Evolutionary conservation across 2,888 invertebrate genomes (phyloP), one percentile per base, ranked within the genome.

Genomic region (Thereva nobilitata): DNA sequence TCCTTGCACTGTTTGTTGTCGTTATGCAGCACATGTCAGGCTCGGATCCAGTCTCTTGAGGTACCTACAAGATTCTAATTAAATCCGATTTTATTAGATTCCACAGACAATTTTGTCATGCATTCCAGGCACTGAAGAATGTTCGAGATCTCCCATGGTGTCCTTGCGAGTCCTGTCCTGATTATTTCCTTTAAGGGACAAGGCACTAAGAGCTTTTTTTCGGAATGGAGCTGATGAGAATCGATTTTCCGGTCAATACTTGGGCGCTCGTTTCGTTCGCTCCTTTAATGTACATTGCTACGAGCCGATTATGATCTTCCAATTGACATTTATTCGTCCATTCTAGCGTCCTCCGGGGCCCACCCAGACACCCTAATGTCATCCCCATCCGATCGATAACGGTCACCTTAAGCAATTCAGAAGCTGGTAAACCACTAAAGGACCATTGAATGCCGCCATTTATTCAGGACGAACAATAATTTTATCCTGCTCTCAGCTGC

Each of bases 291-390:
- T 23, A 2, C 54, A 9, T 45, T 23, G 35, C 41, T 47, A 41
- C 49, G 3, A 34, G 23, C 23, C 47, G 61, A 50, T 49, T 61
- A 50, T 41, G 41, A 61, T 61, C 61, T 61, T 61, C 50, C 61
- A 61, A 61, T 61, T 61, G 61, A 40, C 61, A 61, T 50, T 41
- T 61, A 61, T 61, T 61, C 50, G 61, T 61, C 61, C 61, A 61
- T 61, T 50, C 61, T 41, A 23, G 23, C 59, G 38, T 49, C 50
- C 9, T n/a, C 57, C 37, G 42, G 8, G 23, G 23, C 23, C 23
- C 23, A 23, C 23, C 23, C 23, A 41, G 8, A n/a, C 12, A 8
- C 41, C 50, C 34, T 34, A 50, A 50, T 50, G 61, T 49, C 41
- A 47, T 23, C 40, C 23, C 23, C 23, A 23, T 7, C 41, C 50